phyloP scores from a whole-genome alignment of 2,888 invertebrate genomes.

The Ectemnius cavifrons region DNA sequence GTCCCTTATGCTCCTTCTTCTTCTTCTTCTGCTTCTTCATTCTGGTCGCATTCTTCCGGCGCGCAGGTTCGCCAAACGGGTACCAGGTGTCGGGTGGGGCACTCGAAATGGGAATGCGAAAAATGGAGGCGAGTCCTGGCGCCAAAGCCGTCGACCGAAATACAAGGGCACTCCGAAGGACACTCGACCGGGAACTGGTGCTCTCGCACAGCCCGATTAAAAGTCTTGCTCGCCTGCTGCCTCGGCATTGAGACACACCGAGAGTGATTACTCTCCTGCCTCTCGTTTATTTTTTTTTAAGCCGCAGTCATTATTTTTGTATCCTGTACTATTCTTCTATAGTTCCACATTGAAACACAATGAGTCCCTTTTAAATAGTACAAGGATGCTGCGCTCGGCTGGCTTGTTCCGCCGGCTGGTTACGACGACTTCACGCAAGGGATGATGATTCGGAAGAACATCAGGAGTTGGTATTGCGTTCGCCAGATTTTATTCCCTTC shows the following conservation, averaged over 20 bases:
- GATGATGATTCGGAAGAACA: no score
- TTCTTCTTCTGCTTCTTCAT: not conserved
- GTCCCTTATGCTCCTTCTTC: not conserved
- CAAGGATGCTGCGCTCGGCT: no score
- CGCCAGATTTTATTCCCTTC: no score
- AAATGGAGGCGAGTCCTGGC: conserved; percentile 17
- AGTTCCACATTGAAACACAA: no score
- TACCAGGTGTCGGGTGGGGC: not conserved
- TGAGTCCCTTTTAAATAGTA: no score
- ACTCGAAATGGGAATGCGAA: conserved; percentile 10
- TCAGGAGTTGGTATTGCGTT: no score
- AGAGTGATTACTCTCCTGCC: no score
- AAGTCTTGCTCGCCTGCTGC: not conserved
- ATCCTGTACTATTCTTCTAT: no score
- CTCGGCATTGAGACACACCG: not conserved
- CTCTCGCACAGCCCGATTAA: not conserved
- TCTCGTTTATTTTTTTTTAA: no score
- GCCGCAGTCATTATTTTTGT: no score
- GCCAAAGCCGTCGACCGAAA: conserved; percentile 42
- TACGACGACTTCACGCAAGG: no score
- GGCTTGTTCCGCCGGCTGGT: no score
- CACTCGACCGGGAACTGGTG: not conserved
- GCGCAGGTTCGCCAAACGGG: not conserved
- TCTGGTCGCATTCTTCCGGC: not conserved
- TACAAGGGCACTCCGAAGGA: conserved; percentile 36